Evolutionary conservation across 2,113 vertebrate species (phyloP).

Genomic region (Kryptolebias marmoratus): DNA sequence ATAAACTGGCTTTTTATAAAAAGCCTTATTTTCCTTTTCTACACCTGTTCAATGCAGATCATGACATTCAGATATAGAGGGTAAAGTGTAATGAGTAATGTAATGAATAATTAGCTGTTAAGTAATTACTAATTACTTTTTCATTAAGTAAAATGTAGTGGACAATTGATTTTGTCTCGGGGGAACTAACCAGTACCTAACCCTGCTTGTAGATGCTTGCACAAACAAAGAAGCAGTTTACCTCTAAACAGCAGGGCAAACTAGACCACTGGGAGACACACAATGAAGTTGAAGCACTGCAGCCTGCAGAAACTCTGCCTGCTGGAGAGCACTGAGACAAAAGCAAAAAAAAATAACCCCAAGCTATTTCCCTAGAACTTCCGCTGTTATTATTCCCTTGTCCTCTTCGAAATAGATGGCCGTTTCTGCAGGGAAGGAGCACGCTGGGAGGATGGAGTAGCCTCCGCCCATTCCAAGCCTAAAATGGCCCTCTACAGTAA

Average conservation of each 20-base stretch:
- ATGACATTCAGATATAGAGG: not conserved
- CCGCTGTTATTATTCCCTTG: slow-evolving; percentile 42
- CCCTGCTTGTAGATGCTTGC: slow-evolving; percentile 2
- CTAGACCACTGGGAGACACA: slow-evolving; percentile 33
- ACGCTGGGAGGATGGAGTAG: slow-evolving; percentile 3
- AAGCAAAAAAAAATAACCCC: slow-evolving; percentile 29
- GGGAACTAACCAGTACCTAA: not conserved
- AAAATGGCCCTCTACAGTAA: slow-evolving; percentile 30
- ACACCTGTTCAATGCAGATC: not conserved
- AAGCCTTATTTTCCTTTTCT: not conserved
- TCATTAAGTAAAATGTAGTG: not conserved
- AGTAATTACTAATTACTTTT: slow-evolving; percentile 4
- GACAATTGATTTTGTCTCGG: not conserved
- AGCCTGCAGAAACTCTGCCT: slow-evolving; percentile 36
- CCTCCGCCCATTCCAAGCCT: not conserved
- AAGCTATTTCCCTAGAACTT: slow-evolving; percentile 38
- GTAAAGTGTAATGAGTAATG: not conserved
- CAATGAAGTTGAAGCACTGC: slow-evolving; percentile 32
- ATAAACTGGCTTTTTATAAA: not conserved
- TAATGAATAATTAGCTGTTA: slow-evolving; percentile 2
- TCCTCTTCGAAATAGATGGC: slow-evolving; percentile 35
- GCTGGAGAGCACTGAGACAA: slow-evolving; percentile 38
- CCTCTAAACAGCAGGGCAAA: slow-evolving; percentile 25
- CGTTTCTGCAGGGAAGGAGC: slow-evolving; percentile 37
- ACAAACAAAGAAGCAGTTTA: not conserved